Evolutionary conservation across 2,113 vertebrate genomes (phyloP), one percentile per base, ranked within the genome.

Genomic region (Calyptomena viridis): DNA sequence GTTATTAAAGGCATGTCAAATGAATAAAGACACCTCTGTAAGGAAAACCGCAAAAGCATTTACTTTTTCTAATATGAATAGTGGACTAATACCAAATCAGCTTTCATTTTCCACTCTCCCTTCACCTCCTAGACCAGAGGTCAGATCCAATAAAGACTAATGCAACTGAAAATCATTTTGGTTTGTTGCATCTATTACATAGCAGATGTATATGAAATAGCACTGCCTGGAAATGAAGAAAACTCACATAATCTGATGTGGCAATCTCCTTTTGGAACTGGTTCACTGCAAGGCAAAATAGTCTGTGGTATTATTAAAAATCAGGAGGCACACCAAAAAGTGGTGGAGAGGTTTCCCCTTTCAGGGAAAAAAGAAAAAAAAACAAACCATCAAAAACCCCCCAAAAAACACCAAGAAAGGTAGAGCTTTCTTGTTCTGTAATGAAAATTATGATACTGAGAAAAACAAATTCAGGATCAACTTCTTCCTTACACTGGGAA

Each of bases 1-100:
- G 97, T 98, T 98, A 98, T 99, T 99, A 98, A 98, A 98, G 97
- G 98, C 98, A 98, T 98, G 97, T 98, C 98, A 98, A 96, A 98
- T 97, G 98, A 98, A 98, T 98, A 98, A 98, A 98, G 98, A 98
- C 98, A 98, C 97, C 97, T 98, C 97, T 98, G 98, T 98, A 97
- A 97, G 97, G 98, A 96, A 98, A 98, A 98, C 98, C 97, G 33
- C 98, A 98, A 98, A 97, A 96, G 96, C 96, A 97, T 98, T 98
- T 98, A 97, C 97, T 98, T 98, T 98, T 98, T 97, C 97, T 98
- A 98, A 97, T 97, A 96, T 96, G 97, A 98, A 98, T 97, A 91
- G 96, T 95, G 96, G 94, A 88, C 96, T 98, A 98, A 98, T 98
- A 98, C 92, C 95, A 97, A 98, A 98, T 98, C 97, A 98, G 94